Conservation (phyloP, 2,113 vertebrate genomes). For the Rhizomys pruinosus region DNA sequence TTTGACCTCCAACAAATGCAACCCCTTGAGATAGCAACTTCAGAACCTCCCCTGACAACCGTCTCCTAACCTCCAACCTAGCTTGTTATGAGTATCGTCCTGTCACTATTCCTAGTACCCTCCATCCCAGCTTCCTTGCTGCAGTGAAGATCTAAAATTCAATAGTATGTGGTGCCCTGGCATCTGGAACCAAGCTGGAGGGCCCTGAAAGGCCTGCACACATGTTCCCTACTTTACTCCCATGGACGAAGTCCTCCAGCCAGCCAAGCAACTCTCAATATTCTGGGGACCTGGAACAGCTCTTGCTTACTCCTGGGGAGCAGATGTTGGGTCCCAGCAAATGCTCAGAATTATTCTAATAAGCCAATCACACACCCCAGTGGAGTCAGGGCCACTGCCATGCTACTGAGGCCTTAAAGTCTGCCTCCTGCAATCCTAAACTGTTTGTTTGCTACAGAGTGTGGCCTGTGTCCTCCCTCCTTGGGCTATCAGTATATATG, state of each 20-base stretch:
- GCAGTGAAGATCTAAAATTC: background rate
- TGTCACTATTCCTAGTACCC: background rate
- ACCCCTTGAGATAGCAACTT: background rate
- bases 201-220: background rate
- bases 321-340: background rate
- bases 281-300: too few species aligned
- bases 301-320: background rate
- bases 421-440: background rate
- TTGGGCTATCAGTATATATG: background rate
- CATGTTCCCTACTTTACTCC: background rate
- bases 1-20: background rate
- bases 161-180: background rate
- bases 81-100: background rate
- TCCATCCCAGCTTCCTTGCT: background rate
- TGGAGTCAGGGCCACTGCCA: background rate
- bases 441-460: background rate
- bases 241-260: background rate
- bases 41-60: background rate
- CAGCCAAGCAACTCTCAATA: background rate
- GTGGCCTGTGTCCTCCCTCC: background rate
- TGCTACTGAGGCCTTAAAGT: background rate
- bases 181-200: background rate
- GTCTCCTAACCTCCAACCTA: background rate
- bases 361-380: background rate
- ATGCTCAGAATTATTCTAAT: background rate